Evolutionary conservation across 2,888 invertebrate species (phyloP).

Genomic region (Nomada hirtipes): DNA sequence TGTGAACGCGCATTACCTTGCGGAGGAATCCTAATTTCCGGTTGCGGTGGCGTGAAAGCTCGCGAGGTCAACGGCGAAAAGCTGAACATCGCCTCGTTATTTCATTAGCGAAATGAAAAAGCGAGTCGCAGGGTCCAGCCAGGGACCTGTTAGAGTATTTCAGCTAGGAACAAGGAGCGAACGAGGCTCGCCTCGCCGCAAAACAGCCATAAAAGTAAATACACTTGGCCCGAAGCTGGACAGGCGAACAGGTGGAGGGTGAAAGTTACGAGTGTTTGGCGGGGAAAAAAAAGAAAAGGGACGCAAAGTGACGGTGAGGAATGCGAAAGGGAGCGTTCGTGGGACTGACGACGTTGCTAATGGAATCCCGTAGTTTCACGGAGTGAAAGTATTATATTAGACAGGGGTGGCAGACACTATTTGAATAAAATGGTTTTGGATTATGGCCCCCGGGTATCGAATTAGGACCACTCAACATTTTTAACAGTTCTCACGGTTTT

Average conservation of each 20-base stretch:
- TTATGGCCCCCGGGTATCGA: too few relatives aligned
- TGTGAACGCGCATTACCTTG: background rate
- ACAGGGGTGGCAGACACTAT: background rate
- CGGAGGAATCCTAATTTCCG: slow-evolving; percentile 19
- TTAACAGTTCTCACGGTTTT: too few relatives aligned
- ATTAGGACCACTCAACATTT: too few relatives aligned
- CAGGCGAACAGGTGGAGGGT: slow-evolving; percentile 13
- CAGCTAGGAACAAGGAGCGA: background rate
- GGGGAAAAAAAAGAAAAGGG: slow-evolving; percentile 2
- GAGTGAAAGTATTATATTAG: background rate
- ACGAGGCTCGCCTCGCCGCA: slow-evolving; percentile 29
- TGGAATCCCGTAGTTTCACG: slow-evolving; percentile 12
- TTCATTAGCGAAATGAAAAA: slow-evolving; percentile 47
- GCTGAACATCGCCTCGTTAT: slow-evolving; percentile 39
- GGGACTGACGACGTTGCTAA: slow-evolving; percentile 7
- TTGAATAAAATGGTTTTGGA: background rate
- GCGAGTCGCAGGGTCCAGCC: background rate
- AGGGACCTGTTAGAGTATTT: slow-evolving; percentile 11
- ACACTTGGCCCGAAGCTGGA: slow-evolving; percentile 35
- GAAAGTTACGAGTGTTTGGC: slow-evolving; percentile 12
- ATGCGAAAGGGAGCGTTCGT: background rate
- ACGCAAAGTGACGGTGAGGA: background rate
- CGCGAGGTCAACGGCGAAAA: slow-evolving; percentile 12
- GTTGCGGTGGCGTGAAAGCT: slow-evolving; percentile 1
- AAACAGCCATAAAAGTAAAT: slow-evolving; percentile 50